Percentiles rank a stretch among this genome's conserved stretches.
Conservation (phyloP, 2,113 vertebrate genomes). For the Ascaphus truei region DNA sequence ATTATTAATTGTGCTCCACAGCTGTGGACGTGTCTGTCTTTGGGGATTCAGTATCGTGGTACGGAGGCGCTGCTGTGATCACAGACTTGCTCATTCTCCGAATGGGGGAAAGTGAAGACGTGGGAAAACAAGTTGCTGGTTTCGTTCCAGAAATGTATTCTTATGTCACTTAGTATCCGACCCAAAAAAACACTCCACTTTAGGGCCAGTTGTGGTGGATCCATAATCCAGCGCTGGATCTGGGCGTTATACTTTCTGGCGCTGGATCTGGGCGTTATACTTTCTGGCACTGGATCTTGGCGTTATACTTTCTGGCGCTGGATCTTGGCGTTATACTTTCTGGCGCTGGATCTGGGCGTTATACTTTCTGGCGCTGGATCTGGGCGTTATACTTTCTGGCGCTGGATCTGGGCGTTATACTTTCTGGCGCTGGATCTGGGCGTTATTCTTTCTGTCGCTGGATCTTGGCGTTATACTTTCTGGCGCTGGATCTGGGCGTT, state of each 20-base stretch:
- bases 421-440: not conserved
- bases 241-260: not conserved
- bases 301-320: not conserved
- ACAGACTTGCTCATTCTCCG: not conserved
- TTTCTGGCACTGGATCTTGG: not conserved
- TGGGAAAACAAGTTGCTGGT: not conserved
- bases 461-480: not conserved
- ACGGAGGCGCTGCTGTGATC: constrained; percentile 36
- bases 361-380: not conserved
- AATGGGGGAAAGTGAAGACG: constrained; percentile 8
- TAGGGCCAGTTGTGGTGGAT: not conserved
- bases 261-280: not conserved
- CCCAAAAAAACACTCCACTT: not conserved
- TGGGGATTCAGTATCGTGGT: constrained; percentile 40
- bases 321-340: too few species aligned
- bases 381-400: too few species aligned
- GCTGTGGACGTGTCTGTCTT: not conserved
- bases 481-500: too few species aligned
- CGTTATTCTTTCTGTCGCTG: too few species aligned
- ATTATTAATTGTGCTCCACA: not conserved
- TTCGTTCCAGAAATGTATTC: constrained; percentile 9
- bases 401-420: not conserved
- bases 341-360: not conserved
- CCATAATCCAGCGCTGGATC: not conserved
- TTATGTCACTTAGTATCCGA: constrained; percentile 13